A percentile compares a stretch with the other conserved stretches of the same genome.
phyloP scores from a whole-genome alignment of 2,888 invertebrate genomes.

The Neoaliturus tenellus region DNA sequence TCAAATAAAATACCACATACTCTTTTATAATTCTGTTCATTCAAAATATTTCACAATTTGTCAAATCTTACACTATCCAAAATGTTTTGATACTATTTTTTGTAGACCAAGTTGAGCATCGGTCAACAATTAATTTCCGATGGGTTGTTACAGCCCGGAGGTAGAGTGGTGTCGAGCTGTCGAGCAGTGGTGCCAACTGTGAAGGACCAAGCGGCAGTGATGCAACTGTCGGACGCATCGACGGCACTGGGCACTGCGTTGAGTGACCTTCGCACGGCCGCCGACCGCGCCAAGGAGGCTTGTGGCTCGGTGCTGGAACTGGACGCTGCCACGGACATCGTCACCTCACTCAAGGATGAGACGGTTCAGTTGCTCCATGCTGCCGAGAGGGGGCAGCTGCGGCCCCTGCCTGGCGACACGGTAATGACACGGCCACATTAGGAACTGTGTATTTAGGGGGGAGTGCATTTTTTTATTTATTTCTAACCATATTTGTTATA shows the following conservation, averaged over 20 bases:
- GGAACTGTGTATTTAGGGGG: too few species aligned
- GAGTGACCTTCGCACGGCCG: constrained; percentile 79
- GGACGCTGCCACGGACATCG: constrained; percentile 90
- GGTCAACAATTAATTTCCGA: too few species aligned
- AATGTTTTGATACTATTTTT: too few species aligned
- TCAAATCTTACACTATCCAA: too few species aligned
- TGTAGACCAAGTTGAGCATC: too few species aligned
- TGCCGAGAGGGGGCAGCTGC: constrained; percentile 81
- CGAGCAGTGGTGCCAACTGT: constrained; percentile 91
- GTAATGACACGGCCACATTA: too few species aligned
- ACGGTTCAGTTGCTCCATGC: constrained; percentile 87
- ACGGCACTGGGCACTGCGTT: constrained; percentile 81
- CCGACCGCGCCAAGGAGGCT: constrained; percentile 80
- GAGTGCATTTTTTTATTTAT: too few species aligned
- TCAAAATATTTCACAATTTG: too few species aligned
- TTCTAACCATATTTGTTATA: too few species aligned
- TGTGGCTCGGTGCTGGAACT: constrained; percentile 88
- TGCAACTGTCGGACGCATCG: constrained; percentile 83
- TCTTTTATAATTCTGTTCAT: too few species aligned
- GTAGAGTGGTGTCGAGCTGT: constrained; percentile 84
- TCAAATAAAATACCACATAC: too few species aligned
- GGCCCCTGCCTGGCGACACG: constrained; percentile 91
- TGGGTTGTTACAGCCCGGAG: constrained; percentile 75
- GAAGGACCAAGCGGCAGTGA: constrained; percentile 83
- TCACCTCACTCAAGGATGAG: constrained; percentile 87